Evolutionary conservation across 2,113 vertebrate genomes (phyloP), one percentile per base, ranked within the genome.

Genomic region (Oncorhynchus masou): DNA sequence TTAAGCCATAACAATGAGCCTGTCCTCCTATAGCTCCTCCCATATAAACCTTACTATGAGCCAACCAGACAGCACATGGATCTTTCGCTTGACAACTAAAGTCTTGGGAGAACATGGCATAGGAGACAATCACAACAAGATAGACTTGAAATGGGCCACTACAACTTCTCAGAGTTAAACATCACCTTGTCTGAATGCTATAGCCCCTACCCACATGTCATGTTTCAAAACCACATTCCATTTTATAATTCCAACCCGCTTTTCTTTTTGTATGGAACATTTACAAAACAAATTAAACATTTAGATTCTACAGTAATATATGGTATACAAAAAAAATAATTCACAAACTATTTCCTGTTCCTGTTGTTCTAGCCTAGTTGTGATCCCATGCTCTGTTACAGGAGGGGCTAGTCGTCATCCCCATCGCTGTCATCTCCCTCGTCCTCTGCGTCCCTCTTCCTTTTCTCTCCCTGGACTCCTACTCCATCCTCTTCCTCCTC

Each of bases 381-480:
- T 73, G 72, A 78, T 60, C 79, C 74, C 48, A 64, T 70, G 60
- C 22, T 22, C 60, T 70, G 73, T 69, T 68, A 71, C 70, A 39
- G 20, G 68, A 34, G 22, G 22, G 31, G 29, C 82, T 92, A 93
- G 70, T 94, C 93, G 0, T 97, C 96, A 0, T 97, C 96, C 0
- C 96, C 96, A 1, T 95, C 95, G n/a, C 96, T 95, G n/a, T 96
- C 96, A n/a, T 98, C 96, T 1, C 88, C 92, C 12, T 94, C 92
- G 0, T 99, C 97, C n/a, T 98, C 97, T 0, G 92, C 91, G 0
- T 95, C 96, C 84, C 97, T 94, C 95, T 99, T 99, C 87, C 97
- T 94, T 90, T 99, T 99, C 89, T 99, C 96, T 3, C 97, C 97
- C 79, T 85, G 92, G 71, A 94, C 77, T 0, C 75, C 91, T 51